These are phyloP conservation scores for Galerucella calmariensis DNA, from an alignment of 2,888 invertebrate species.

Conservation along the genomic window DNA sequence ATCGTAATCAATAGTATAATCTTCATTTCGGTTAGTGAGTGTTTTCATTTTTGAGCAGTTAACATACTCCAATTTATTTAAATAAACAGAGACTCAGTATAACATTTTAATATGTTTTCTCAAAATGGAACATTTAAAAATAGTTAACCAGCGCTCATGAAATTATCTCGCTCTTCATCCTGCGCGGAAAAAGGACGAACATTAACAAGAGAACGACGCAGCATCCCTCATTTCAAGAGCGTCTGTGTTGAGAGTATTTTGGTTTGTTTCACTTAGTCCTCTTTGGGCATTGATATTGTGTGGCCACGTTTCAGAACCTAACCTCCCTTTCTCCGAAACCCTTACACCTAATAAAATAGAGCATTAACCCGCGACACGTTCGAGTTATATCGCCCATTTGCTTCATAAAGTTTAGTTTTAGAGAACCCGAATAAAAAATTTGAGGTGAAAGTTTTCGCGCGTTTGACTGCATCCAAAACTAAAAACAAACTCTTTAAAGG, in stretches of 20 bases:
- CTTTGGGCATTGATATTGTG: conserved; percentile 61
- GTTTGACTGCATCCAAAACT: not conserved
- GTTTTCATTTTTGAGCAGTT: too few species aligned
- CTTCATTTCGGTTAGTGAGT: too few species aligned
- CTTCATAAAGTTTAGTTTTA: conserved; percentile 1
- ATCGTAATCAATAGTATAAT: too few species aligned
- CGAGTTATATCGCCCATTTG: not conserved
- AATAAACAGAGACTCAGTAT: too few species aligned
- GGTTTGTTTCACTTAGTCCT: conserved; percentile 53
- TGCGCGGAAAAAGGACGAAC: conserved; percentile 43
- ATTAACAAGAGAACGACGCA: conserved; percentile 49
- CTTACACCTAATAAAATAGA: conserved; percentile 52
- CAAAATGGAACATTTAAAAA: conserved; percentile 17
- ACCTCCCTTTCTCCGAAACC: conserved; percentile 59
- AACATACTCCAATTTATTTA: too few species aligned
- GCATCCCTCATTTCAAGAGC: conserved; percentile 51
- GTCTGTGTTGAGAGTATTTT: conserved; percentile 36
- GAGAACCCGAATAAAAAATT: not conserved
- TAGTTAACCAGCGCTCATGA: conserved; percentile 21
- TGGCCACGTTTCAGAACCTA: conserved; percentile 56
- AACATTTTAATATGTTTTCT: not conserved
- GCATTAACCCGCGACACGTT: conserved; percentile 45
- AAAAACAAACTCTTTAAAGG: not conserved
- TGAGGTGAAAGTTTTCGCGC: not conserved
- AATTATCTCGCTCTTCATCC: conserved; percentile 38